Evolutionary conservation across 2,797 vertebrate genomes (phyloP), one percentile per base, ranked within the genome.

Genomic region (Onychomys torridus): DNA sequence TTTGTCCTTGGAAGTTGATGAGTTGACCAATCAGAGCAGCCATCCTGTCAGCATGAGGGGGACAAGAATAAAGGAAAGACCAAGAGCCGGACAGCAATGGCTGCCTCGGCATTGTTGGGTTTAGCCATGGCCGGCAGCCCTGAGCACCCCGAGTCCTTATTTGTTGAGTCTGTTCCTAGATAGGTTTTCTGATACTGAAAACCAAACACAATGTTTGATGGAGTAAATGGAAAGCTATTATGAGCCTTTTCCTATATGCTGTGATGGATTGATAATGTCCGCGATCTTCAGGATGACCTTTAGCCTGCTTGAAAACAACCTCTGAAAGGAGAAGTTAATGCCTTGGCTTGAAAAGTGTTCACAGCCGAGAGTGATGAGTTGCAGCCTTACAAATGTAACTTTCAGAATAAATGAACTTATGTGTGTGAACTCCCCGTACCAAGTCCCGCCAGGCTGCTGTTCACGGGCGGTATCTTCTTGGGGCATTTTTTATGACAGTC

Each of bases 371-470:
- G 82, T 11, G 61, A 79, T 88, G 82, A 93, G 87, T 92, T 94
- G 40, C 86, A n/a, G 69, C 79, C 91, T 79, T 91, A 86, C 69
- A 92, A 87, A 96, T 93, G 89, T 73, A 94, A 93, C 96, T 98
- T 97, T 90, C 89, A 49, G 81, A 95, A 92, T 97, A 96, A 90
- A 97, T 97, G 91, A 95, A 94, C 84, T 82, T n/a, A 21, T 73
- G 71, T 9, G 29, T n/a, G 16, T 63, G 71, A 87, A 90, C 55
- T 79, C 78, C n/a, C 89, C 49, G 14, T 81, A 46, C 32, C 67
- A 9, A 25, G 57, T 81, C 34, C 79, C 6, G 0, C 0, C 21
- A 83, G 89, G 19, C 57, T 57, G 0, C 77, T 43, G 37, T 95
- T 97, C 96, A 94, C 59, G 63, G 93, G 49, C 17, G 4, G 73